These are phyloP conservation scores for Pseudomyrmex sp. DNA, from an alignment of 1,140 invertebrate genomes.

Conservation along the genomic window DNA sequence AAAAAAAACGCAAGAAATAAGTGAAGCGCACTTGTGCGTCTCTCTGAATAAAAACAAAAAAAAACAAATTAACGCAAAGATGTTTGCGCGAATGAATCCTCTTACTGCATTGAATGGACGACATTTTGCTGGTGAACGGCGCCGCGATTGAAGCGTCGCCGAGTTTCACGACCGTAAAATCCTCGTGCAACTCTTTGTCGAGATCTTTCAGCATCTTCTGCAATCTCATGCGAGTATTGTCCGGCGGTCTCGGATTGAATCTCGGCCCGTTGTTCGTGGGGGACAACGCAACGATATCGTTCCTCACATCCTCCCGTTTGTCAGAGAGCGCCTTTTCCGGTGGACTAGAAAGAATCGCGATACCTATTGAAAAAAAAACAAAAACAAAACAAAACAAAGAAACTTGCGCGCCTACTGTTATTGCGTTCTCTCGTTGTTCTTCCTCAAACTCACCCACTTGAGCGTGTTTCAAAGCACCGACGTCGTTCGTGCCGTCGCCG, in stretches of 20 bases:
- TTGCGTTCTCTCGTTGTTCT: not conserved
- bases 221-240: constrained; percentile 86
- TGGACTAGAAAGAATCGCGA: constrained; percentile 95
- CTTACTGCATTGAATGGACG: constrained; percentile 98
- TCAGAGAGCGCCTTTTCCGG: constrained; percentile 87
- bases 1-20: too few relatives aligned
- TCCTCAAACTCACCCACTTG: constrained; percentile 90
- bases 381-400: not conserved
- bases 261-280: constrained; percentile 70
- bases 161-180: constrained; percentile 95
- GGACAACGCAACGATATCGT: constrained; percentile 49
- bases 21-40: not conserved
- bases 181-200: constrained; percentile 96
- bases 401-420: constrained; percentile 53
- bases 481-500: constrained; percentile 99
- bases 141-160: constrained; percentile 99
- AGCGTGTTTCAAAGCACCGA: constrained; percentile 99
- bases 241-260: constrained; percentile 73
- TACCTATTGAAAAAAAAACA: constrained; percentile 85
- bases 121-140: constrained; percentile 99
- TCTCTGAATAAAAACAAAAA: constrained; percentile 16
- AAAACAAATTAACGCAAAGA: not conserved
- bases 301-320: constrained; percentile 75
- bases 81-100: constrained; percentile 81
- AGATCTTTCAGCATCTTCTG: constrained; percentile 95